Conservation (phyloP, 2,888 invertebrate genomes). For the Meteorus cinctellus region DNA sequence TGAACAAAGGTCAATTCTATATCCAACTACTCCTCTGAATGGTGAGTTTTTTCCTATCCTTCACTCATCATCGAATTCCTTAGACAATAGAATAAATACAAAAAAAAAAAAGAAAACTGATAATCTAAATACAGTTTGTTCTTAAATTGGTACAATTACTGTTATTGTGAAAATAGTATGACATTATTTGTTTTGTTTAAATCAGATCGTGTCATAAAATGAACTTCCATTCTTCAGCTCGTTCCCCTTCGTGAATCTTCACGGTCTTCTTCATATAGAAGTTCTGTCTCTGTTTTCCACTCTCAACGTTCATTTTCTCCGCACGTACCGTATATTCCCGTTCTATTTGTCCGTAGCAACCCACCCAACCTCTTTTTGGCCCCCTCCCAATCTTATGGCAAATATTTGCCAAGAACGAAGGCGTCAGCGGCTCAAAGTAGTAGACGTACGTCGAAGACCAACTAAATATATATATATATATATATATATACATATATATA, state of each 20-base stretch:
- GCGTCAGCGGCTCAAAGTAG: constrained; percentile 23
- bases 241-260: neutral
- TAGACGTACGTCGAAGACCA: neutral
- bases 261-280: neutral
- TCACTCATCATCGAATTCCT: neutral
- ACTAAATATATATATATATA: neutral
- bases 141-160: no score
- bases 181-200: no score
- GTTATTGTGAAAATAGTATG: no score
- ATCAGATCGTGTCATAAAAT: no score
- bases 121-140: no score
- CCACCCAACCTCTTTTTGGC: constrained; percentile 51
- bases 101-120: neutral
- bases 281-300: constrained; percentile 48
- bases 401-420: constrained; percentile 57
- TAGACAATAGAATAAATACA: neutral
- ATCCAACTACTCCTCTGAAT: neutral
- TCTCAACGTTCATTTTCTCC: constrained; percentile 54
- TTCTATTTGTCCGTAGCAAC: constrained; percentile 56
- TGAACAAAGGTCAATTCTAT: constrained; percentile 38
- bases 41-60: constrained; percentile 4
- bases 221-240: no score
- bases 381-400: constrained; percentile 55
- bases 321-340: constrained; percentile 56
- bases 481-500: neutral